Conservation (phyloP, 2,888 invertebrate species). For the Plebejus melissa region DNA sequence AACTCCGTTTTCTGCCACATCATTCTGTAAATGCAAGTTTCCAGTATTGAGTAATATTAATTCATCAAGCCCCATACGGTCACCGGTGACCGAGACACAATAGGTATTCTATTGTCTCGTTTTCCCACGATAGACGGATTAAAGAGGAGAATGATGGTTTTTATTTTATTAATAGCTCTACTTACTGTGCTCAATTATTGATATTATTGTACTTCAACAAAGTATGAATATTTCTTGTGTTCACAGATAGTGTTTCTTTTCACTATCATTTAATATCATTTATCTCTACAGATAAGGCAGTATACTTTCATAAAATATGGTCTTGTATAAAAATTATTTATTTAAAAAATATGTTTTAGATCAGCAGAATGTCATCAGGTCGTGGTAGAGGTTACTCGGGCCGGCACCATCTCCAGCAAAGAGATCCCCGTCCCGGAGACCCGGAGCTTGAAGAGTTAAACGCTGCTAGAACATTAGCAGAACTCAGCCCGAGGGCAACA, state of each 20-base stretch:
- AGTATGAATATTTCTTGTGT: not conserved
- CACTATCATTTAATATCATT: not conserved
- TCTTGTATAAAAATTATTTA: not conserved
- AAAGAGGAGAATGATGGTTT: not conserved
- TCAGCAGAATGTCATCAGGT: conserved; percentile 57
- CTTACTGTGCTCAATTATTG: not conserved
- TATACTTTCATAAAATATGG: not conserved
- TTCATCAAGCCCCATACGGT: too few relatives aligned
- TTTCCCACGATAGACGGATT: too few relatives aligned
- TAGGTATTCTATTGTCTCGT: too few relatives aligned
- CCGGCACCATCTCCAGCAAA: conserved; percentile 55
- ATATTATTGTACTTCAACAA: not conserved
- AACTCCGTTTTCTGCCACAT: not conserved
- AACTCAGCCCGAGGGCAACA: conserved; percentile 55
- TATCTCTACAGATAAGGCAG: not conserved
- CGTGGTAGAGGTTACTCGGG: conserved; percentile 72
- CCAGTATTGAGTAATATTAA: not conserved
- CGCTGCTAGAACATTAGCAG: conserved; percentile 50
- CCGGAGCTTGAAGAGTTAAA: conserved; percentile 47
- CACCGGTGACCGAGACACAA: too few relatives aligned
- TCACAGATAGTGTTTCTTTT: not conserved
- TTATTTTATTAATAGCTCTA: not conserved
- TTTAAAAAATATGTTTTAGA: not conserved
- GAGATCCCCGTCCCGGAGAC: conserved; percentile 58
- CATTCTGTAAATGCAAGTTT: not conserved